A percentile compares a stretch with the other conserved stretches of the same genome.
Evolutionary conservation across 1,140 invertebrate species (phyloP).

Genomic region (Lucilia cuprina): DNA sequence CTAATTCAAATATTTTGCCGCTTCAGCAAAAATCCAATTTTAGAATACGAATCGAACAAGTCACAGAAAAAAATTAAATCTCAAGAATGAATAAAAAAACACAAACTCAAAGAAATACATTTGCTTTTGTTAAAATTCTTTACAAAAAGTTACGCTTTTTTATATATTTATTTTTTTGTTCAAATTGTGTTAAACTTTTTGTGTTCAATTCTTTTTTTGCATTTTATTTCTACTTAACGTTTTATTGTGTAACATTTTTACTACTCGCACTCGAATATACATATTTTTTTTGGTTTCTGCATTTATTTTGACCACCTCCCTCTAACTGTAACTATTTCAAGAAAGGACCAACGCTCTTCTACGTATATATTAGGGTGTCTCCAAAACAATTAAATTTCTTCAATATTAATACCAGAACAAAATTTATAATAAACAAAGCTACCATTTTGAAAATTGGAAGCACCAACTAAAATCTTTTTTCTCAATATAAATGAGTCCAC

Average conservation of each 20-base stretch:
- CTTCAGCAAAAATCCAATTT: conserved; percentile 33
- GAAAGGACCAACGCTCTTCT: background rate
- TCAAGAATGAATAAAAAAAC: background rate
- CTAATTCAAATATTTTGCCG: conserved; percentile 34
- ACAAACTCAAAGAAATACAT: conserved; percentile 27
- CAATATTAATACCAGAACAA: no score
- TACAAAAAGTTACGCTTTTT: background rate
- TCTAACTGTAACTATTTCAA: background rate
- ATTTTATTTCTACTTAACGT: conserved; percentile 30
- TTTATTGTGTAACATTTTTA: conserved; percentile 29
- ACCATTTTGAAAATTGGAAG: no score
- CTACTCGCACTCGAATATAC: background rate
- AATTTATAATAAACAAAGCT: no score
- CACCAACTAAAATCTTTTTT: no score
- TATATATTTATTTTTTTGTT: background rate
- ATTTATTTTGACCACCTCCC: background rate
- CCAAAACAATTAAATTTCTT: no score
- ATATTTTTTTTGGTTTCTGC: background rate
- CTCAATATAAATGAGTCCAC: no score
- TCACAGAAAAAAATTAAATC: background rate
- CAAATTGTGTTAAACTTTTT: conserved; percentile 7
- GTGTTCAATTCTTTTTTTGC: conserved; percentile 12
- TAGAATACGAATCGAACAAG: conserved; percentile 20
- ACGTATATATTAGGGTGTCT: no score
- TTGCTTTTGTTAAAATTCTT: conserved; percentile 32